These are phyloP conservation scores for Poicephalus meyeri DNA, from an alignment of 2,113 vertebrate species.

Conservation along the genomic window DNA sequence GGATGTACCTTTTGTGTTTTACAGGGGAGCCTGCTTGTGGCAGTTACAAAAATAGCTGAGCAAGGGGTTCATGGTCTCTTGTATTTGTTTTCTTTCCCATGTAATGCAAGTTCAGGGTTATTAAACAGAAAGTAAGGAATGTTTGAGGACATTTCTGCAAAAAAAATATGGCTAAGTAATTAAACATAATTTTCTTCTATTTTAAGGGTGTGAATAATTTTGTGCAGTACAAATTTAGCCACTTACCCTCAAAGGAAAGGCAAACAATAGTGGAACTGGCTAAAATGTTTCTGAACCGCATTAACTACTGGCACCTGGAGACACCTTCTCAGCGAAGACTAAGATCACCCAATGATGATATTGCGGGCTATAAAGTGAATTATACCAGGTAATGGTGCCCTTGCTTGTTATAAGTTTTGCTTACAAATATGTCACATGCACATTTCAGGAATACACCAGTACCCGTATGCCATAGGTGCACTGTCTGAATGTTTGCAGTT, in stretches of 20 bases:
- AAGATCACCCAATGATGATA: slow-evolving; percentile 88
- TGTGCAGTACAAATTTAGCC: slow-evolving; percentile 99
- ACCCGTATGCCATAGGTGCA: fast-evolving
- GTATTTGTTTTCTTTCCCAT: not conserved
- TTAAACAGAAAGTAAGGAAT: not conserved
- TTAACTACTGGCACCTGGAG: slow-evolving; percentile 99
- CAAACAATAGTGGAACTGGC: slow-evolving; percentile 96
- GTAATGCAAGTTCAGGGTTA: not conserved
- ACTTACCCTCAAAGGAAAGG: slow-evolving; percentile 93
- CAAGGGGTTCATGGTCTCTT: not conserved
- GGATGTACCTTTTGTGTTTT: not conserved
- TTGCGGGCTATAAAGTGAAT: slow-evolving; percentile 93
- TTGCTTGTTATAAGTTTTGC: not conserved
- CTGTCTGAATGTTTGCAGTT: not conserved
- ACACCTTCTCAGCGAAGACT: slow-evolving; percentile 91
- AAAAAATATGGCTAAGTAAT: not conserved
- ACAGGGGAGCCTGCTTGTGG: not conserved
- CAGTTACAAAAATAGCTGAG: not conserved
- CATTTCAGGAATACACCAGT: not conserved
- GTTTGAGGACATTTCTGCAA: not conserved
- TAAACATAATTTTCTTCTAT: not conserved
- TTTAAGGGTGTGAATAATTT: slow-evolving; percentile 97
- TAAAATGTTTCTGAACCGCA: slow-evolving; percentile 98
- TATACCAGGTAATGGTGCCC: slow-evolving; percentile 88
- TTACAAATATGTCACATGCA: not conserved